Base-by-base conservation (phyloP, 2,113 vertebrate genomes). In the Anolis carolinensis region DNA sequence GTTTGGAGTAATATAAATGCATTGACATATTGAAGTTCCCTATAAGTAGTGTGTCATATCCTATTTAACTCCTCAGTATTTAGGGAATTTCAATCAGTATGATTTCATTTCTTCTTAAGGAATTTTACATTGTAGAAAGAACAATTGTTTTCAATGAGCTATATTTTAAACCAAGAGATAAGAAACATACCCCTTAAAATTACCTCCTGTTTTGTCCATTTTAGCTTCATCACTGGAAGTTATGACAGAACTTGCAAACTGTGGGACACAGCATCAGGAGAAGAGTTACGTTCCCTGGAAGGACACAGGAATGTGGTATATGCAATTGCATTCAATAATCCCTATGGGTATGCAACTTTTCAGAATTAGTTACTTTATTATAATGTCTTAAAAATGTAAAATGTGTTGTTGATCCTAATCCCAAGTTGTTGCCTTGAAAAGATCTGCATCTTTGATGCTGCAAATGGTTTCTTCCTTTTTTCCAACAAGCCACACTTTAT, bases 161-260 rank as follows among this genome's bases (percentile, higher is more conserved):
- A 7, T 63, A 52, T 23, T 6, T 62, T 79, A 86, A 79, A 36
- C 11, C 71, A 9, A 59, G 78, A 9, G 30, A 25, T 79, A 13
- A n/a, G 36, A 39, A 72, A 71, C 18, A 36, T 71, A 9, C 62
- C 9, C 80, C 25, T 80, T 79, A 63, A 86, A 48, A 16, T 62
- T 44, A 63, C 14, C 25, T 62, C 88, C 87, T 91, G 52, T 90
- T 59, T 83, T 83, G 70, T 87, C 67, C 85, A 62, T 73, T 92
- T 87, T 91, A 99, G 98, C 86, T 99, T 99, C 91, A 98, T 99
- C 93, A 99, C 98, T 23, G 99, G 98, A 75, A 99, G 99, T 96
- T 99, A 99, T 76, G 99, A 99, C 83, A 97, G 98, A 91, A 99
- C 98, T 0, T 99, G 98, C 87, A 97, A 97, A 93, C 90, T 99